Conservation (phyloP, 2,797 vertebrate genomes). For the Coilia nasus region DNA sequence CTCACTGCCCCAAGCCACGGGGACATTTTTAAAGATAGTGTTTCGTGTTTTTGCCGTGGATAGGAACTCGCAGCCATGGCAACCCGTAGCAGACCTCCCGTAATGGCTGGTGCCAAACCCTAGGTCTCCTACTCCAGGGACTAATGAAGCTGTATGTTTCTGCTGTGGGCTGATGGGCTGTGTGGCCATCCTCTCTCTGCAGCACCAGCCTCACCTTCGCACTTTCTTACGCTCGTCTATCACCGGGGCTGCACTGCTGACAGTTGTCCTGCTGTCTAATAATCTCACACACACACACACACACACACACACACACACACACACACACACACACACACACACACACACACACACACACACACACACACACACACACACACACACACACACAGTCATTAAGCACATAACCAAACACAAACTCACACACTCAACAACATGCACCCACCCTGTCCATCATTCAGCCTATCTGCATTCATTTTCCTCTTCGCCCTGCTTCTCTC, state of each 20-base stretch:
- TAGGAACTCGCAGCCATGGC: slow-evolving; percentile 42
- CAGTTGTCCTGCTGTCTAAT: neutral
- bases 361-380: neutral
- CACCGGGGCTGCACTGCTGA: neutral
- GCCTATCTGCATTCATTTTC: neutral
- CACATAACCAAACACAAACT: neutral
- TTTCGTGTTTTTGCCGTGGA: slow-evolving; percentile 19
- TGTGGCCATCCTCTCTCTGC: neutral
- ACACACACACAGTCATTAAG: neutral
- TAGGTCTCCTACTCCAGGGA: neutral
- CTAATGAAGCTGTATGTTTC: neutral
- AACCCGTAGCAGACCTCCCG: slow-evolving; percentile 42
- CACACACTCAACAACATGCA: slow-evolving; percentile 39
- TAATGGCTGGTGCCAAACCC: slow-evolving; percentile 28
- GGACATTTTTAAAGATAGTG: slow-evolving; percentile 16
- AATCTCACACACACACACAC: neutral
- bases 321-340: neutral
- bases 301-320: neutral
- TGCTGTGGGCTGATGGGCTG: neutral
- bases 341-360: neutral
- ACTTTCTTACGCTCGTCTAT: neutral
- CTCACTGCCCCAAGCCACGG: neutral
- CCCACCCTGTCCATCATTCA: slow-evolving; percentile 5
- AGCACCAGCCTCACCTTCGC: neutral
- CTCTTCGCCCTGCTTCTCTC: neutral